phyloP scores from a whole-genome alignment of 2,888 invertebrate species.

The Pelosia muscerda region DNA sequence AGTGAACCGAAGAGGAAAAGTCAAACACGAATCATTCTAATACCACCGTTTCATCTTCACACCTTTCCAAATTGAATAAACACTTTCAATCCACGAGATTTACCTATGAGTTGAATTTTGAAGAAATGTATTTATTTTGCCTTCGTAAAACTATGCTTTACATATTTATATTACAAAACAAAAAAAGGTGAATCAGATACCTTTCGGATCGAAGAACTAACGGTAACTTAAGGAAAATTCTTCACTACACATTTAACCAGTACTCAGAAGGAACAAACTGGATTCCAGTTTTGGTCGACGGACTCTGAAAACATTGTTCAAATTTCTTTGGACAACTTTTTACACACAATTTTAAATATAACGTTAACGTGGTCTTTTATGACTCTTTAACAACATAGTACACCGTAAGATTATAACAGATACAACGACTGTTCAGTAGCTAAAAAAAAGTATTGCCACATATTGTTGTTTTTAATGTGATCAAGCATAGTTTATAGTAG shows the following conservation, averaged over 20 bases:
- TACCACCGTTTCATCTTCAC: conserved; percentile 24
- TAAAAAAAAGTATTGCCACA: conserved; percentile 42
- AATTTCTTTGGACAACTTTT: not conserved
- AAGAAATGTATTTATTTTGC: conserved; percentile 29
- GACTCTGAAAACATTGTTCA: not conserved
- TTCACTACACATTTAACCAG: not conserved
- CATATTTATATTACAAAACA: not conserved
- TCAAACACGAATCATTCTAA: conserved; percentile 42
- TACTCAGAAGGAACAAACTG: conserved; percentile 1
- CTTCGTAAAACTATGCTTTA: conserved; percentile 3
- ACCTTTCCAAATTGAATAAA: conserved; percentile 29
- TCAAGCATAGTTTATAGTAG: conserved; percentile 46
- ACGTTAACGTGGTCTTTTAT: not conserved
- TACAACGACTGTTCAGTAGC: conserved; percentile 12
- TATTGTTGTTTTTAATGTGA: conserved; percentile 45
- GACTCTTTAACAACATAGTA: not conserved
- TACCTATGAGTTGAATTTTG: conserved; percentile 23
- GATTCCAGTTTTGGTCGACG: conserved; percentile 2
- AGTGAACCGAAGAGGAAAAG: conserved; percentile 57
- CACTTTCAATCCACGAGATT: conserved; percentile 39
- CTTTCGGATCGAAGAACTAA: conserved; percentile 26
- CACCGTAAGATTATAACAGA: conserved; percentile 12
- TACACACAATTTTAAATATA: not conserved
- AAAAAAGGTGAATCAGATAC: conserved; percentile 28
- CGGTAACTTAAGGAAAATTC: conserved; percentile 32